Evolutionary conservation across 2,113 vertebrate species (phyloP), one percentile per base, ranked within the genome.

Genomic region (Turdus rufiventris): DNA sequence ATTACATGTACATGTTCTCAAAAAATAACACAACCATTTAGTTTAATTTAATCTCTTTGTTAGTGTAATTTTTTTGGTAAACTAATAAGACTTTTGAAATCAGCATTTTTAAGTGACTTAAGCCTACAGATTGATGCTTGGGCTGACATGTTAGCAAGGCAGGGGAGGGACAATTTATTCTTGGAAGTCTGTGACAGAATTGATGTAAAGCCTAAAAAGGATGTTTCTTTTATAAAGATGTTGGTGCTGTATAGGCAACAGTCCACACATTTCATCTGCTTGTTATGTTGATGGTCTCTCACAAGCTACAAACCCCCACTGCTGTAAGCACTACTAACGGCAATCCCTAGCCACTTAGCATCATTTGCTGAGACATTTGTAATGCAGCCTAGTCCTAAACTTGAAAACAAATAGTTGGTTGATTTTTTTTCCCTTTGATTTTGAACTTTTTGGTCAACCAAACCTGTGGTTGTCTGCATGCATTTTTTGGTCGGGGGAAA

Each of bases 181-280:
- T 67, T 87, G 70, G 73, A 84, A 96, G 62, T 36, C 76, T 92
- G 56, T 95, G 67, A 62, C 88, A 93, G 90, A 85, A 66, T 42
- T 84, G 57, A 93, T 91, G 53, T 57, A 79, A 91, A 94, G 91
- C 50, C 77, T 91, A 94, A 93, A 94, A 96, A 79, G 85, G 90
- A 65, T 26, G 62, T 67, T 67, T 92, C 40, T 87, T 91, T 97
- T 81, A 85, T 72, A 89, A 97, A 91, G 93, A 94, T 94, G 73
- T 89, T 91, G 81, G 45, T 93, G 80, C 57, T 79, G 62, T 87
- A 92, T 63, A 92, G 91, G 91, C 88, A 96, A 87, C 84, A 82
- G 87, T 96, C 93, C 93, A 92, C 95, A 95, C 94, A 91, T 91
- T 94, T 95, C 62, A 92, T 85, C 86, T 89, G 73, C 74, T 93